Base-by-base conservation (phyloP, 2,113 vertebrate genomes). In the Amia ocellicauda region DNA sequence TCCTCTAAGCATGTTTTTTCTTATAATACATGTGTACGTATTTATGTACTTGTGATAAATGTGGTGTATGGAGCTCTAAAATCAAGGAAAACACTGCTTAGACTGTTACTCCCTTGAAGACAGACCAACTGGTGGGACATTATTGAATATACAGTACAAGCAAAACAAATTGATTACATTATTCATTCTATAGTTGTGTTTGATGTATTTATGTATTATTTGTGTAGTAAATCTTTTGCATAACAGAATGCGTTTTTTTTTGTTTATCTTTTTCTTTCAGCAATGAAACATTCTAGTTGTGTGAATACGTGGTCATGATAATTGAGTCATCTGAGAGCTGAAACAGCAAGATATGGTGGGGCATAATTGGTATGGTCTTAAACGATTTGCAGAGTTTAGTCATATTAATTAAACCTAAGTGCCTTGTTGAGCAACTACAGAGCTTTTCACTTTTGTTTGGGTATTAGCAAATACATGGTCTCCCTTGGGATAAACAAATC, bases 371-470 rank as follows among this genome's bases (percentile, higher is more conserved):
- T 24, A 9, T n/a, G 20, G 27, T 58, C 42, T 29, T 45, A 64
- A 58, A 45, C 27, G 24, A 57, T 58, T 64, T 49, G 22, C 24
- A 36, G 43, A 64, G 53, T 58, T 64, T 58, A 64, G 63, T 19
- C 41, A 64, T 42, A 64, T 64, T 64, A 64, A 64, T 64, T 64
- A 64, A 64, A 64, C 53, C 63, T 49, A 31, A 29, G 26, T 27
- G 40, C 43, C 63, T 49, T 29, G 41, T 57, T 56, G n/a, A 50
- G 42, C 52, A 47, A 45, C 52, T 27, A 29, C 7, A 23, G 29
- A 24, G 14, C 27, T 49, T 50, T 26, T 24, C 53, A 17, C 31
- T 17, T 26, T 49, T 65, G 55, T 65, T 65, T 63, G 26, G 26
- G 27, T 31, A 58, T 65, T 58, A 58, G 42, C n/a, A n/a, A 53